Evolutionary conservation across 2,888 invertebrate species (phyloP).

Genomic region (Eucera pruinosa): DNA sequence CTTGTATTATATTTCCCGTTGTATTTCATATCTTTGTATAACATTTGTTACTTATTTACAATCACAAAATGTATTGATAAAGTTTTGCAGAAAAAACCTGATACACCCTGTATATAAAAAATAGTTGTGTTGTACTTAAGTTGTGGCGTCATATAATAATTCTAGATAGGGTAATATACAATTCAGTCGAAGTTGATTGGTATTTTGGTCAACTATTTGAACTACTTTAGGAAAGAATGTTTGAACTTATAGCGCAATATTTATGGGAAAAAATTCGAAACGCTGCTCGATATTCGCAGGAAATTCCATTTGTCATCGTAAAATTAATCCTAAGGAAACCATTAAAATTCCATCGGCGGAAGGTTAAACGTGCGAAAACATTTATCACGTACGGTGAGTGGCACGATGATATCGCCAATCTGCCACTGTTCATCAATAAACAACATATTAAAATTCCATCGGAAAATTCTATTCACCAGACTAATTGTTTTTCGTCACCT

Average conservation of each 20-base stretch:
- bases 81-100: too few species aligned
- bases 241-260: neutral
- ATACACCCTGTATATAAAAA: too few species aligned
- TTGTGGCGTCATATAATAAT: too few species aligned
- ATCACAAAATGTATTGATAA: too few species aligned
- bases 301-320: slow-evolving; percentile 24
- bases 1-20: too few species aligned
- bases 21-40: too few species aligned
- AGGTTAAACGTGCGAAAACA: slow-evolving; percentile 26
- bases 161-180: too few species aligned
- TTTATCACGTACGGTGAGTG: slow-evolving; percentile 19
- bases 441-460: slow-evolving; percentile 22
- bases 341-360: slow-evolving; percentile 22
- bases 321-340: slow-evolving; percentile 27
- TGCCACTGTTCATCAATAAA: slow-evolving; percentile 22
- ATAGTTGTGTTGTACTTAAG: too few species aligned
- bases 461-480: slow-evolving; percentile 4
- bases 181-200: too few species aligned
- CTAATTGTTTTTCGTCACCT: slow-evolving; percentile 2
- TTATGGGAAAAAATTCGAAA: neutral
- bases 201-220: too few species aligned
- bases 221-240: too few species aligned
- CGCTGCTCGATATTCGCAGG: neutral
- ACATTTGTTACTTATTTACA: too few species aligned
- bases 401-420: slow-evolving; percentile 16